A percentile compares a stretch with the other conserved stretches of the same genome.
phyloP scores from a whole-genome alignment of 2,113 vertebrate genomes.

The Carassius auratus region DNA sequence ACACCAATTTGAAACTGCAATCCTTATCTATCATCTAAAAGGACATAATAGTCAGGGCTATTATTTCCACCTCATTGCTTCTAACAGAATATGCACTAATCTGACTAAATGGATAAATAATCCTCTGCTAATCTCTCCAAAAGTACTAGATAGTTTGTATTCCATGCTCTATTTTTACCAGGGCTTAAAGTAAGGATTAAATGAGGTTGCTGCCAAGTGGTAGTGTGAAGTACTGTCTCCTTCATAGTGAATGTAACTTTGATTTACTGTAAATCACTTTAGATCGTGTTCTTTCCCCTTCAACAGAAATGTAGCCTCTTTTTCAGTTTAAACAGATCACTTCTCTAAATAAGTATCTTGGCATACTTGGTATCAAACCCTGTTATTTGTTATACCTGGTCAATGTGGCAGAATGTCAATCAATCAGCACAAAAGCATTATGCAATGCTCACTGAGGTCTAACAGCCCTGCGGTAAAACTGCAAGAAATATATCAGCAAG shows the following conservation, averaged over 20 bases:
- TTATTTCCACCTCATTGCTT: conserved; percentile 17
- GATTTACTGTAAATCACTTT: conserved; percentile 42
- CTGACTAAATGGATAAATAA: conserved; percentile 63
- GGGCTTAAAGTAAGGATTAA: conserved; percentile 67
- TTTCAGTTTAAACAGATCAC: neutral
- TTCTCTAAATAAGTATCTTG: neutral
- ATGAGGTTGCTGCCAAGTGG: conserved; percentile 32
- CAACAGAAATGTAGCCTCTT: too few relatives aligned
- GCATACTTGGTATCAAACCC: neutral
- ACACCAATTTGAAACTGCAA: neutral
- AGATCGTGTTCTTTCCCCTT: conserved; percentile 11
- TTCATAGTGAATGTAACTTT: conserved; percentile 42
- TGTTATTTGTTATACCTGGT: neutral
- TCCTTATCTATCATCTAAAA: neutral
- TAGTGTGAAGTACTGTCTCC: conserved; percentile 37
- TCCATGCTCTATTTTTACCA: conserved; percentile 69
- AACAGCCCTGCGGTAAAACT: neutral
- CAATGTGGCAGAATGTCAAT: neutral
- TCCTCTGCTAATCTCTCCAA: conserved; percentile 64
- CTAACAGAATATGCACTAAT: conserved; percentile 51
- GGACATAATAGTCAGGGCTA: neutral
- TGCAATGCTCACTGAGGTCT: neutral
- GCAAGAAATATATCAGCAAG: conserved; percentile 20
- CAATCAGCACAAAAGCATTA: conserved; percentile 17
- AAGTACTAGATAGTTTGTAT: conserved; percentile 50